phyloP scores from a whole-genome alignment of 2,797 vertebrate genomes.

The Helostoma temminkii region DNA sequence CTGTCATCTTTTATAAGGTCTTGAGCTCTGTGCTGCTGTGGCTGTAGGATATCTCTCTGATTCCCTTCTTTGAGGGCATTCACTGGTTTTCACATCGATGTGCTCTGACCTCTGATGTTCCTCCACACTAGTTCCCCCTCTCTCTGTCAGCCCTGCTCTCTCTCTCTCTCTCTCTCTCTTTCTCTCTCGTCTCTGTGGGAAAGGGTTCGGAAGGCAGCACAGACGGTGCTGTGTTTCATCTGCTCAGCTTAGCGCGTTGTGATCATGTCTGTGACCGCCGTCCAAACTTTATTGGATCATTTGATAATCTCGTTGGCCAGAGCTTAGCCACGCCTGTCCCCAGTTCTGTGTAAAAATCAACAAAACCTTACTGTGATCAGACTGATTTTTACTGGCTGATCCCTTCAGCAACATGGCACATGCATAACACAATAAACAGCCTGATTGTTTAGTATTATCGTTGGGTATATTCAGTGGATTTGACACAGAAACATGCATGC shows the following conservation, averaged over 20 bases:
- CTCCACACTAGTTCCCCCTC: conserved; percentile 4
- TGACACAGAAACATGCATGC: conserved; percentile 2
- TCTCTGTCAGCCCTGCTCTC: conserved; percentile 15
- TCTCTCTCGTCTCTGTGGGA: conserved; percentile 17
- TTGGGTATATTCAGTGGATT: not conserved
- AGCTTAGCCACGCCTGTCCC: conserved; percentile 38
- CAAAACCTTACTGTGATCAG: conserved; percentile 29
- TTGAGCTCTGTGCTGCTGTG: not conserved
- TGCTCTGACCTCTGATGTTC: conserved; percentile 52
- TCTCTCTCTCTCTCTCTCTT: not conserved
- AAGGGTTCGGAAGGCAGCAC: conserved; percentile 36
- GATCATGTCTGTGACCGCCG: conserved; percentile 49
- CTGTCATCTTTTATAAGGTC: conserved; percentile 48
- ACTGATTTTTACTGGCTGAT: not conserved
- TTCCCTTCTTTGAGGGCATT: conserved; percentile 40
- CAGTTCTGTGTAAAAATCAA: conserved; percentile 28
- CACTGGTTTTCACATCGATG: conserved; percentile 53
- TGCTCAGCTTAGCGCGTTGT: conserved; percentile 15
- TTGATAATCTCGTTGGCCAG: conserved; percentile 66
- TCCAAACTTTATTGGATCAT: conserved; percentile 71
- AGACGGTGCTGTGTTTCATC: conserved; percentile 44
- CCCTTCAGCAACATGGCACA: conserved; percentile 32
- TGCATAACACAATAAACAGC: conserved; percentile 24
- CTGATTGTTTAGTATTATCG: conserved; percentile 16
- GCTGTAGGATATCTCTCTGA: conserved; percentile 23